Conservation (phyloP, 2,113 vertebrate genomes). For the Tympanuchus pallidicinctus region DNA sequence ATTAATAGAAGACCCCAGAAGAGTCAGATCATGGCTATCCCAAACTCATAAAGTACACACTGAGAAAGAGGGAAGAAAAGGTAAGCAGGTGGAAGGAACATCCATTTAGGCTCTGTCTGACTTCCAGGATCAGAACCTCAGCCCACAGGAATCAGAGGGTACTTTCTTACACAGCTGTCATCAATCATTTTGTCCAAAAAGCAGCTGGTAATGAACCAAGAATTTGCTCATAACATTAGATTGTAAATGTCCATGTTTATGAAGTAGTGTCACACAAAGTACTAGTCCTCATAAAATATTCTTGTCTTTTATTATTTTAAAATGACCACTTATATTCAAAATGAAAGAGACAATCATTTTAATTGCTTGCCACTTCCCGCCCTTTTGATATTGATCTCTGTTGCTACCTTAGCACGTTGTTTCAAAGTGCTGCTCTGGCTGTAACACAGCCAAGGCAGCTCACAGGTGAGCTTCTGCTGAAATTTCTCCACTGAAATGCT, state of each 20-base stretch:
- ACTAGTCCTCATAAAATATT: background rate
- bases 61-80: slow-evolving; percentile 1
- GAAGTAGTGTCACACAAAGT: background rate
- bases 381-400: background rate
- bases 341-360: background rate
- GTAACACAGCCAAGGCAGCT: background rate
- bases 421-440: background rate
- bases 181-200: slow-evolving; percentile 22
- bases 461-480: background rate
- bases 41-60: background rate
- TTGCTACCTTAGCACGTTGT: background rate
- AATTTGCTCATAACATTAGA: background rate
- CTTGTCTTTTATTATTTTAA: background rate
- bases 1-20: slow-evolving; percentile 32
- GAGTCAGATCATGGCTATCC: slow-evolving; percentile 5
- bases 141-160: background rate
- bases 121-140: background rate
- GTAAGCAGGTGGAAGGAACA: background rate
- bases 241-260: background rate
- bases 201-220: background rate
- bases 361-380: background rate
- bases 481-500: too few species aligned
- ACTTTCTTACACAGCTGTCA: background rate
- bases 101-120: background rate
- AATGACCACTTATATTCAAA: background rate